Conservation (phyloP, 2,888 invertebrate genomes). For the Pediacus dermestoides region DNA sequence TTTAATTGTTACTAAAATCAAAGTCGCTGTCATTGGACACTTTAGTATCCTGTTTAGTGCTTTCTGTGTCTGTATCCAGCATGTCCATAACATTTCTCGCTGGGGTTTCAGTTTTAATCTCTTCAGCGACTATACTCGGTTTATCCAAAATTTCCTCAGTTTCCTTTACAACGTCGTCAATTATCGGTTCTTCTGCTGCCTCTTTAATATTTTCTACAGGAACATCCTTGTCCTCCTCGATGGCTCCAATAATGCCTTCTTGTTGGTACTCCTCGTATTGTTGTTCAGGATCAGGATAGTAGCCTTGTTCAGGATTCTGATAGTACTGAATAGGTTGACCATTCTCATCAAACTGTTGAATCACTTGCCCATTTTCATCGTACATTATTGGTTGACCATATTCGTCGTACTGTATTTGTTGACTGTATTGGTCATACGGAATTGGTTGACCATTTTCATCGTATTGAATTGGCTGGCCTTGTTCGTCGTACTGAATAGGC, state of each 20-base stretch:
- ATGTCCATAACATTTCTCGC: slow-evolving; percentile 41
- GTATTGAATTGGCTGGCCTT: slow-evolving; percentile 25
- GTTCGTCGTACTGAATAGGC: slow-evolving; percentile 25
- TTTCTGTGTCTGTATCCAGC: slow-evolving; percentile 48
- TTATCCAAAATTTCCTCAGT: no score
- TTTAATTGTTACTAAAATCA: slow-evolving; percentile 45
- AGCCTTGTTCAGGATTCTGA: no score
- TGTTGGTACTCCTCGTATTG: slow-evolving; percentile 1
- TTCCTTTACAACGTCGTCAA: no score
- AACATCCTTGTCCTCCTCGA: slow-evolving; percentile 8
- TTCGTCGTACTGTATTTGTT: no score
- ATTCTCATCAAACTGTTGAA: slow-evolving; percentile 28
- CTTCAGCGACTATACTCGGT: slow-evolving; percentile 8
- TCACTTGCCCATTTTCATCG: slow-evolving; percentile 28
- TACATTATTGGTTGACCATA: slow-evolving; percentile 22
- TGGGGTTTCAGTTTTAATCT: slow-evolving; percentile 20
- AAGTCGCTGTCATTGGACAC: slow-evolving; percentile 48
- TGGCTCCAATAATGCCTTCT: slow-evolving; percentile 2
- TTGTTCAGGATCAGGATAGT: slow-evolving; percentile 14
- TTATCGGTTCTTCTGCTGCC: not conserved
- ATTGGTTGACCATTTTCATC: slow-evolving; percentile 27
- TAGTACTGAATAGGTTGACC: slow-evolving; percentile 23
- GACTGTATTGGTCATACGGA: slow-evolving; percentile 23
- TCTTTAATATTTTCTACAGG: slow-evolving; percentile 10
- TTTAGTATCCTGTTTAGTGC: slow-evolving; percentile 41